Conservation (phyloP, 1,140 invertebrate species). For the Pararge aegeria region DNA sequence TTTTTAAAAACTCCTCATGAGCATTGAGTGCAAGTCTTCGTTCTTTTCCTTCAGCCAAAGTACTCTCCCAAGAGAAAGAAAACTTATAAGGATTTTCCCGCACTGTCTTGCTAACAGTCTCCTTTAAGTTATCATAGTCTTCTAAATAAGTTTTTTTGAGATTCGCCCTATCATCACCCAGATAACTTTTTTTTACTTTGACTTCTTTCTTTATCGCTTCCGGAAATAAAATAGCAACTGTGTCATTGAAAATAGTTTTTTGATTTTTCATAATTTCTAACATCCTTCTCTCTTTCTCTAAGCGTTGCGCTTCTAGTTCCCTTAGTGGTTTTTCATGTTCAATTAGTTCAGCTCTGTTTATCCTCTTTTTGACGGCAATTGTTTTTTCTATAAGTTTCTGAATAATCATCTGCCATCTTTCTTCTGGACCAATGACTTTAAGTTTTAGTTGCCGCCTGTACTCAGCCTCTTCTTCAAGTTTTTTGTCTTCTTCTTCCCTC, state of each 20-base stretch:
- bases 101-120: conserved; percentile 44
- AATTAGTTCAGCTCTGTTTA: conserved; percentile 68
- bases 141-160: conserved; percentile 56
- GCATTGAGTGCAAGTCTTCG: conserved; percentile 58
- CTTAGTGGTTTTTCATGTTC: conserved; percentile 73
- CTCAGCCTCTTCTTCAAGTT: conserved; percentile 65
- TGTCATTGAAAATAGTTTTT: conserved; percentile 73
- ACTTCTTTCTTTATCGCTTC: conserved; percentile 66
- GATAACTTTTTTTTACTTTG: conserved; percentile 52
- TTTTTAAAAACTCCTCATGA: conserved; percentile 53
- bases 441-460: conserved; percentile 48
- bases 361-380: conserved; percentile 74
- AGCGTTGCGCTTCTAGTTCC: conserved; percentile 67
- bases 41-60: conserved; percentile 63
- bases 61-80: conserved; percentile 66
- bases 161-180: conserved; percentile 46
- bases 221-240: conserved; percentile 74
- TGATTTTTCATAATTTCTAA: conserved; percentile 76
- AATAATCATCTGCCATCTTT: conserved; percentile 71
- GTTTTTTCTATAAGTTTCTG: conserved; percentile 72
- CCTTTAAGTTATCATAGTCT: conserved; percentile 55
- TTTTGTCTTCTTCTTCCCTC: conserved; percentile 64
- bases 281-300: conserved; percentile 71
- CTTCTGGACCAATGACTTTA: conserved; percentile 63
- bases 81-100: conserved; percentile 57